Base-by-base conservation (phyloP, 2,888 invertebrate species). In the Calameuta pallipes region DNA sequence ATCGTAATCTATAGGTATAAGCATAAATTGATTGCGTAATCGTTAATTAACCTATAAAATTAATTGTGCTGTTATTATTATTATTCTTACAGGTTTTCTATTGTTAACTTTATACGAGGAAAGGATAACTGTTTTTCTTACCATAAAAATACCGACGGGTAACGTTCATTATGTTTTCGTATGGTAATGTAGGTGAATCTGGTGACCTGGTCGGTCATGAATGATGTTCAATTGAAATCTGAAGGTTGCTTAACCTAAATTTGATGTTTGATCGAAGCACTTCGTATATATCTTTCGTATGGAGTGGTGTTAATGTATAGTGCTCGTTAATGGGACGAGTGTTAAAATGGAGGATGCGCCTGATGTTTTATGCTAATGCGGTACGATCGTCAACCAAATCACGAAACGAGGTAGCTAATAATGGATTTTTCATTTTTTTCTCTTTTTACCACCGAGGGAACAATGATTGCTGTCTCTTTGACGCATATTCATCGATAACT, bases 341-440 rank as follows among this genome's bases (percentile, higher is more conserved):
- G 79, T 83, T 80, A 76, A 82, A 85, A 84, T 84, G 82, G 81
- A 81, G 84, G 84, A 84, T 86, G 82, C 83, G 83, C 81, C 81
- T 79, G 85, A 86, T 88, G 89, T 88, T 88, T 89, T 88, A 89
- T 89, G 89, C 85, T 88, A 89, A 89, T 56, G 56, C 9, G 56
- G 87, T 86, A 85, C 76, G 80, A 88, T 89, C 86, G 81, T 80
- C 81, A 86, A 81, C 80, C 88, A 82, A 84, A 87, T 87, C 89
- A 89, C 89, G 89, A 82, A 85, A 80, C 78, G 79, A 56, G 80
- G 83, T 83, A 81, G 81, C 85, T 83, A 84, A 87, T 86, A 85
- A 86, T 83, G 83, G 83, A 83, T 82, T 81, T 73, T 80, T 81
- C 77, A 80, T 81, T 78, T 83, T 80, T 82, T 69, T 73, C 73